Evolutionary conservation across 2,797 vertebrate species (phyloP).

Genomic region (Pteronotus mesoamericanus): DNA sequence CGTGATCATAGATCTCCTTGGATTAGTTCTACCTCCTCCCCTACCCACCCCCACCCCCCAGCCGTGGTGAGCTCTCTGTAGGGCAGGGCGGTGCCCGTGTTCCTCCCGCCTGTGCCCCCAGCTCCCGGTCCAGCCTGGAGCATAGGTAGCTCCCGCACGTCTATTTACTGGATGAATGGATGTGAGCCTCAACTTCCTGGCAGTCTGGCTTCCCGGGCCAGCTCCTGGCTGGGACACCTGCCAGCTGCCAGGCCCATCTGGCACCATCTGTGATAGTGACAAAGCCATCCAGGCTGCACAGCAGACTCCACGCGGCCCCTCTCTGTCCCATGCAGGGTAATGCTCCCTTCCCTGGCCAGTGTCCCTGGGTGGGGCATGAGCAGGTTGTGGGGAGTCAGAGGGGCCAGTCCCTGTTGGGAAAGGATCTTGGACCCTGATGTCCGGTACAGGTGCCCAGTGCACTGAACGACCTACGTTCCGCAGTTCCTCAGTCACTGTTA

Average conservation of each 20-base stretch:
- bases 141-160: not conserved
- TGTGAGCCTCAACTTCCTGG: not conserved
- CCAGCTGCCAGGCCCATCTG: slow-evolving; percentile 20
- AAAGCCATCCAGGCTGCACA: not conserved
- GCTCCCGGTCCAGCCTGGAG: not conserved
- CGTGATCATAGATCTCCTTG: not conserved
- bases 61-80: rapidly evolving
- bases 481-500: not conserved
- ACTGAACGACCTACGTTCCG: not conserved
- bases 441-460: not conserved
- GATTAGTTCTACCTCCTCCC: too few species aligned
- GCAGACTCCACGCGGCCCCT: not conserved
- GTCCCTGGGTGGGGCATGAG: not conserved
- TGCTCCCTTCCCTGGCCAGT: not conserved
- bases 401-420: not conserved
- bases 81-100: not conserved
- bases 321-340: too few species aligned
- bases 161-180: not conserved
- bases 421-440: not conserved
- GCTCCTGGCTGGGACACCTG: not conserved
- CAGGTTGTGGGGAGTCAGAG: not conserved
- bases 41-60: rapidly evolving
- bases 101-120: not conserved
- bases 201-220: not conserved
- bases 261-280: slow-evolving; percentile 10